Evolutionary conservation across 2,113 vertebrate genomes (phyloP).

Genomic region (Sciurus niger): DNA sequence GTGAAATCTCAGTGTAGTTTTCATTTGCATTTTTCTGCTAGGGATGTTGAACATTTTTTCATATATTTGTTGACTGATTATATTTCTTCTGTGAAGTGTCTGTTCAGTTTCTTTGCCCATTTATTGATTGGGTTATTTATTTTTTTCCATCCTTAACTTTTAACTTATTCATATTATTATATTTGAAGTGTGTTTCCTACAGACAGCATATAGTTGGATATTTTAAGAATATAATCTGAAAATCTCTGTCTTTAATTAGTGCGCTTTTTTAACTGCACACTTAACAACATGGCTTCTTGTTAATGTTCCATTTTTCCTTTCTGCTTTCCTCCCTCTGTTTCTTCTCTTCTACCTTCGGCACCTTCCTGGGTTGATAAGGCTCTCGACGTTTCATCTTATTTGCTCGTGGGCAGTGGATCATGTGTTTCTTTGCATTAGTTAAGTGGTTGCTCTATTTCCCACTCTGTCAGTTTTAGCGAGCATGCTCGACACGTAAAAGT

Average conservation of each 20-base stretch:
- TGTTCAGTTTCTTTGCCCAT: too few relatives aligned
- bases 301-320: neutral
- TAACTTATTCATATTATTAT: too few relatives aligned
- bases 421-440: neutral
- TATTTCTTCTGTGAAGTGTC: too few relatives aligned
- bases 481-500: too few relatives aligned
- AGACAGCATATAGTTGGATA: too few relatives aligned
- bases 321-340: neutral
- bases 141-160: neutral
- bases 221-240: neutral
- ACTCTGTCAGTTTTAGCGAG: neutral
- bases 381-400: too few relatives aligned
- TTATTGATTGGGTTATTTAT: too few relatives aligned
- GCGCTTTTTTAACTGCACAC: neutral
- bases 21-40: too few relatives aligned
- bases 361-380: too few relatives aligned
- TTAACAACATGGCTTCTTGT: neutral
- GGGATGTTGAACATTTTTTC: too few relatives aligned
- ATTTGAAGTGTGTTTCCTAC: neutral
- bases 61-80: too few relatives aligned
- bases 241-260: neutral
- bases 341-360: neutral
- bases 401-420: neutral
- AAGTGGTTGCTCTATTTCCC: neutral
- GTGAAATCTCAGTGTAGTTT: too few relatives aligned